Evolutionary conservation across 2,888 invertebrate genomes (phyloP), one percentile per base, ranked within the genome.

Genomic region (Onthophagus sagittarius): DNA sequence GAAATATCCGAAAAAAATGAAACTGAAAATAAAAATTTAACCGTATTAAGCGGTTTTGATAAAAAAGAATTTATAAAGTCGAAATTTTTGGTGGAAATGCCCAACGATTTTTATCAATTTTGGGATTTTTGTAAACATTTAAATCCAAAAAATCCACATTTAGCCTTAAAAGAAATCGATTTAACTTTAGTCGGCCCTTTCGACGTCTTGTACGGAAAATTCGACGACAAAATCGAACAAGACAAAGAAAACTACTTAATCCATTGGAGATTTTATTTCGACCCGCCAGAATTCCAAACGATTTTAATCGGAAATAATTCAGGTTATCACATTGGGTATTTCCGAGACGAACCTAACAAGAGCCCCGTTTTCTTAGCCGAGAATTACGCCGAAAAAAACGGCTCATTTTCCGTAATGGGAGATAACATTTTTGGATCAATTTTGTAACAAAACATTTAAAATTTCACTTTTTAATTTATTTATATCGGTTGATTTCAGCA

Each of bases 271-370:
- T 98, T 94, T 85, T 96, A 90, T 83, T 96, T 93, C 84, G 98
- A 99, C 87, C 95, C 97, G 7, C 98, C 98, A 7, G 98, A 98
- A 85, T 94, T 97, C 84, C 94, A 96, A 90, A 93, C 95, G 1
- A 86, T 95, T 63, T 83, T 95, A 70, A 91, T 90, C 83, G 90
- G 91, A 81, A 89, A 90, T 70, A 88, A 88, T 70, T 90, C 90
- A 74, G 92, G 93, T 76, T 91, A 91, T 78, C 97, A 98, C 83
- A 91, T 95, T 80, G 97, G 97, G 5, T 98, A 97, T 85, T 97
- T 92, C 87, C 89, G 96, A 81, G 97, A 98, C 86, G 90, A 90
- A 75, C 94, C 94, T 0, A 87, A 89, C 33, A 91, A 92, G 73
- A 84, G 88, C 62, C 94, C 96, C 39, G 89, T 89, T 5, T 92